Conservation (phyloP, 2,797 vertebrate species). For the Pangasius djambal region DNA sequence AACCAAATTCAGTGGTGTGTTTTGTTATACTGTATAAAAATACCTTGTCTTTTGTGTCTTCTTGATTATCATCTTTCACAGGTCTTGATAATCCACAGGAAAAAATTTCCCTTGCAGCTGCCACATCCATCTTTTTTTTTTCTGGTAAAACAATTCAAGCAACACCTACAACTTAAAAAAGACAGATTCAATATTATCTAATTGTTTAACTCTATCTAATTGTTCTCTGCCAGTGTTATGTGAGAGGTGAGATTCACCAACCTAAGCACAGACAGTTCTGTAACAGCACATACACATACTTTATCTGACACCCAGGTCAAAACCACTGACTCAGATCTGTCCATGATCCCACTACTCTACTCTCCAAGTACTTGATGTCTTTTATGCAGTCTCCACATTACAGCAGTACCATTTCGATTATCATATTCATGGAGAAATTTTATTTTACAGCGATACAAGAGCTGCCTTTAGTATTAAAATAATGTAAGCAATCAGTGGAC, state of each 20-base stretch:
- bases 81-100: slow-evolving; percentile 2
- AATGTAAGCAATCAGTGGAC: slow-evolving; percentile 55
- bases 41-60: background rate
- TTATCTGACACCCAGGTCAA: slow-evolving; percentile 1
- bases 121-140: background rate
- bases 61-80: slow-evolving; percentile 25
- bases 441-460: background rate
- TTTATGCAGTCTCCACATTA: background rate
- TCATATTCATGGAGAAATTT: background rate
- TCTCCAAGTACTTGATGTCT: background rate
- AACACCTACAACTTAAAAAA: background rate
- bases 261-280: slow-evolving; percentile 10
- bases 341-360: background rate
- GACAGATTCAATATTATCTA: background rate
- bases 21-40: slow-evolving; percentile 18
- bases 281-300: slow-evolving; percentile 5
- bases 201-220: background rate
- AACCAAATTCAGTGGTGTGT: slow-evolving; percentile 8
- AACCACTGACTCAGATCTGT: slow-evolving; percentile 6
- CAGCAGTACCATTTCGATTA: background rate
- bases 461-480: slow-evolving; percentile 46
- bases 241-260: background rate
- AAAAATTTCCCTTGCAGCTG: slow-evolving; percentile 6
- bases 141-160: background rate
- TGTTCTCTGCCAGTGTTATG: slow-evolving; percentile 3